Percentiles rank a stretch among this genome's conserved stretches.
Conservation (phyloP, 2,797 vertebrate genomes). For the Anisognathus igniventris region DNA sequence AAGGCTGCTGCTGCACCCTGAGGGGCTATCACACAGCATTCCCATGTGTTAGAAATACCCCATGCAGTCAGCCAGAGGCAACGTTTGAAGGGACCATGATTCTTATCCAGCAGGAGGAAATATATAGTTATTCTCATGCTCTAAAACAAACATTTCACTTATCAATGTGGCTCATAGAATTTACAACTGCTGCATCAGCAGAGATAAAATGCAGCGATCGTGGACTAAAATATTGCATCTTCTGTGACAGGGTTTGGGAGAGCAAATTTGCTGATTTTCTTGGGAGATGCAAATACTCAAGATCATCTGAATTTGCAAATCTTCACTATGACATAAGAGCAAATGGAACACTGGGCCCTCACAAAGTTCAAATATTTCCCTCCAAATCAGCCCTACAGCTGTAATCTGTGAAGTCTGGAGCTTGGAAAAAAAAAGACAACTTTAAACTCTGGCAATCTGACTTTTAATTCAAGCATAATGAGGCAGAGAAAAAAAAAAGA, state of each 20-base stretch:
- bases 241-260: neutral
- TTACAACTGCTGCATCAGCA: neutral
- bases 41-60: neutral
- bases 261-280: neutral
- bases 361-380: neutral
- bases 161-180: neutral
- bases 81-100: neutral
- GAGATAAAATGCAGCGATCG: neutral
- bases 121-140: neutral
- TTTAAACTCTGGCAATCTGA: neutral
- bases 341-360: neutral
- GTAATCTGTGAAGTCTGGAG: neutral
- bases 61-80: neutral
- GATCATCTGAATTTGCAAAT: neutral
- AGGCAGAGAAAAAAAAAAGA: neutral
- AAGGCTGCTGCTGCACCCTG: neutral
- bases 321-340: neutral
- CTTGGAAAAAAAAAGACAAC: neutral
- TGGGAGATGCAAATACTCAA: neutral
- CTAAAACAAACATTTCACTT: neutral
- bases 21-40: neutral
- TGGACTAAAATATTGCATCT: neutral
- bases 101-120: neutral
- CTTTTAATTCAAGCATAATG: slow-evolving; percentile 23
- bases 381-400: neutral